Percentiles rank a stretch among this genome's conserved stretches.
Conservation (phyloP, 2,113 vertebrate genomes). For the Neolamprologus caudopunctatus region DNA sequence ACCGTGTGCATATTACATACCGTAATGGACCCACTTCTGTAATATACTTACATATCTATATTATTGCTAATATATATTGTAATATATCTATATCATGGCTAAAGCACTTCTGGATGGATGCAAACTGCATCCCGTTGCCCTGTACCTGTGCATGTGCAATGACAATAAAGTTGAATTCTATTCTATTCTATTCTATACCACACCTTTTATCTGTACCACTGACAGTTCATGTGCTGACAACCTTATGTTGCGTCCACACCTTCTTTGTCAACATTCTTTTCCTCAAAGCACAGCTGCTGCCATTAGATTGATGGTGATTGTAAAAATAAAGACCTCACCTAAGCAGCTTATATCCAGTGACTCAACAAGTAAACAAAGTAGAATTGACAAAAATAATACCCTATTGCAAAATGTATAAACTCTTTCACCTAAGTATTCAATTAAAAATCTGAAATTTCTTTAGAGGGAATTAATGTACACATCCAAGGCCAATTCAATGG, state of each 20-base stretch:
- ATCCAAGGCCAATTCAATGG: not conserved
- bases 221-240: not conserved
- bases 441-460: not conserved
- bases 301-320: not conserved
- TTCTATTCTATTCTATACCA: not conserved
- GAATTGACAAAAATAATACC: not conserved
- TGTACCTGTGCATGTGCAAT: not conserved
- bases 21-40: no score
- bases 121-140: no score
- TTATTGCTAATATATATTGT: no score
- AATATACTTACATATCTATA: no score
- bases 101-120: no score
- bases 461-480: not conserved
- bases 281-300: not conserved
- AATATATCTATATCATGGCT: no score
- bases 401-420: not conserved
- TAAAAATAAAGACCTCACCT: not conserved
- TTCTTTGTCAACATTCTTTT: not conserved
- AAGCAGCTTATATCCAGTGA: not conserved
- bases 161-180: no score
- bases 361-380: not conserved
- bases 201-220: not conserved
- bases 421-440: not conserved
- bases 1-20: no score
- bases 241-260: not conserved